Evolutionary conservation across 2,113 vertebrate genomes (phyloP), one percentile per base, ranked within the genome.

Genomic region (Microcebus jonahi): DNA sequence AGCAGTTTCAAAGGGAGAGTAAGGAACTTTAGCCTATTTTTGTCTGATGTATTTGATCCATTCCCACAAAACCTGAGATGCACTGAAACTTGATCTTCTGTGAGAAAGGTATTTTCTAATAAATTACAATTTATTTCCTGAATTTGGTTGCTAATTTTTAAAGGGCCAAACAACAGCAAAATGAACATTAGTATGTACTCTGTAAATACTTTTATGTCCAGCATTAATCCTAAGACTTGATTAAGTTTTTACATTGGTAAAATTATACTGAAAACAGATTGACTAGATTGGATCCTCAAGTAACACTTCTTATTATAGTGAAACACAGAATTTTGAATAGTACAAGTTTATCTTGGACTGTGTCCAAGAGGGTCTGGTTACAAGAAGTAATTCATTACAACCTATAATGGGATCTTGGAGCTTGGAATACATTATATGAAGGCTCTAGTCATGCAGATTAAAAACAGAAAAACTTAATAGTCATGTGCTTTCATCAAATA

Each of bases 51-150:
- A 80, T 88, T 92, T 95, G 81, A 95, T 97, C 76, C 85, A 97
- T 96, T 98, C 95, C 92, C 97, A 97, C 88, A 98, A 95, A 97
- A 94, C 90, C 81, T 95, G 95, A 97, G 96, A 95, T 75, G 87
- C 57, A 90, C 15, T 63, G 97, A 97, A 97, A 98, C 57, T 34
- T 96, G 83, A 98, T 94, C 96, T 85, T 93, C 93, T 96, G 92
- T 96, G 94, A 98, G 97, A 97, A 98, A 94, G 88, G 87, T 82
- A 96, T 97, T 98, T 97, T 97, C 96, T 97, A 96, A 97, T 96
- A 95, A 97, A 93, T 63, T 89, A 94, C 91, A 96, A 90, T 92
- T 97, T 89, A 97, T 96, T 97, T 97, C 96, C 91, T 97, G 82
- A 96, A 93, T 94, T 96, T 97, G 76, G 81, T n/a, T 96, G 85